phyloP scores from a whole-genome alignment of 2,888 invertebrate species.

The Leptura quadrifasciata region DNA sequence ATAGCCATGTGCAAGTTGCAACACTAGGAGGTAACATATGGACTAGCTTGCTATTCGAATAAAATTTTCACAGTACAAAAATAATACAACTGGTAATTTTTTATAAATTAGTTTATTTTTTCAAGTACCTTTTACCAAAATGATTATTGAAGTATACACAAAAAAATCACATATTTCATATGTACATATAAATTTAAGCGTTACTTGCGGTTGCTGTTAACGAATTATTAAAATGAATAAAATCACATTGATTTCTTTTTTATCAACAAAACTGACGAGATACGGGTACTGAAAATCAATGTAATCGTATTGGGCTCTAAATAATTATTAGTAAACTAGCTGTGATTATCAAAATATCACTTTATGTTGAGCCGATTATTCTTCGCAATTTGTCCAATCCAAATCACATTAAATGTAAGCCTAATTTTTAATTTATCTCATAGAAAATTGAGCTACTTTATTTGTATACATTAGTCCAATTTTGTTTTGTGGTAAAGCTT shows the following conservation, averaged over 20 bases:
- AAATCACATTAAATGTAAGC: slow-evolving; percentile 37
- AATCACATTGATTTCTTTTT: slow-evolving; percentile 8
- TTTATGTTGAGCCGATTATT: slow-evolving; percentile 42
- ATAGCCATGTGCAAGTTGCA: too few relatives aligned
- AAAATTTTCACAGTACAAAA: neutral
- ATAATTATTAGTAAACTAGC: slow-evolving; percentile 28
- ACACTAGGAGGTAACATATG: too few relatives aligned
- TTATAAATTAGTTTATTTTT: slow-evolving; percentile 66
- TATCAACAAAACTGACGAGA: slow-evolving; percentile 4
- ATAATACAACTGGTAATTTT: slow-evolving; percentile 25
- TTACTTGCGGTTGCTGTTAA: slow-evolving; percentile 57
- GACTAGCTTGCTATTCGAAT: too few relatives aligned
- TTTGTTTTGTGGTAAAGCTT: slow-evolving; percentile 33
- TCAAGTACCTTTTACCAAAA: slow-evolving; percentile 66
- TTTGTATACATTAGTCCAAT: slow-evolving; percentile 27
- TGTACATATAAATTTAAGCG: slow-evolving; percentile 61
- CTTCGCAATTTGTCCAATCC: slow-evolving; percentile 32
- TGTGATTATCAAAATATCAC: slow-evolving; percentile 45
- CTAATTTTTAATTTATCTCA: slow-evolving; percentile 28
- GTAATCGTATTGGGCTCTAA: slow-evolving; percentile 17
- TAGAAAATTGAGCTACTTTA: slow-evolving; percentile 39
- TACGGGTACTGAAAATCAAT: slow-evolving; percentile 17
- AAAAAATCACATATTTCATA: slow-evolving; percentile 66
- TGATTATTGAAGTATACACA: slow-evolving; percentile 65
- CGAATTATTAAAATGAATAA: slow-evolving; percentile 35